phyloP scores from a whole-genome alignment of 2,888 invertebrate species.

The Phasia obesa region DNA sequence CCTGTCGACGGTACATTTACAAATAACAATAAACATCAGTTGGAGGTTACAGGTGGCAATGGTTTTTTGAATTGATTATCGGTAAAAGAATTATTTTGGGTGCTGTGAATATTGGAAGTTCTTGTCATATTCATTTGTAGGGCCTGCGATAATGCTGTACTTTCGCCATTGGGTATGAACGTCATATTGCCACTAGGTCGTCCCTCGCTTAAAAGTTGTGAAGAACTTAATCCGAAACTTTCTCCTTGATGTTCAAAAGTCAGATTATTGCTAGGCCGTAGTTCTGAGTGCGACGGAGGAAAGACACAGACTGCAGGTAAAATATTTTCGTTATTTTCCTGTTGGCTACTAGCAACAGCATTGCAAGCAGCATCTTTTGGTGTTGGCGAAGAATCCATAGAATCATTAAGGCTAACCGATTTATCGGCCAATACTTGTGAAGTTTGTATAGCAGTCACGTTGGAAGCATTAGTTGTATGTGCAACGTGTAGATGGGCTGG shows the following conservation, averaged over 20 bases:
- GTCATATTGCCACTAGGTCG: constrained; percentile 67
- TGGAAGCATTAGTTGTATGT: not conserved
- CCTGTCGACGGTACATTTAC: constrained; percentile 31
- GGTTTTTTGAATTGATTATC: constrained; percentile 72
- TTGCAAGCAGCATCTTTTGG: not conserved
- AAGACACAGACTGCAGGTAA: not conserved
- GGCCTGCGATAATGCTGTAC: constrained; percentile 69
- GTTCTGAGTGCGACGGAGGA: not conserved
- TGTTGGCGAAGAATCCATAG: constrained; percentile 5
- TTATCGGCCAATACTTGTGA: constrained; percentile 47
- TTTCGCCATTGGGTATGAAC: constrained; percentile 72
- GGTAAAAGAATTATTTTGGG: not conserved
- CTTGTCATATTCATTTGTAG: constrained; percentile 59
- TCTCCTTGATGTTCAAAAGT: constrained; percentile 29
- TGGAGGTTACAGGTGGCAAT: constrained; percentile 70
- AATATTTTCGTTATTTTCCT: constrained; percentile 40
- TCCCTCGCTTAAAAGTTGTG: constrained; percentile 23
- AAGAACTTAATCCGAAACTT: constrained; percentile 3
- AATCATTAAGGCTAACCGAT: constrained; percentile 59
- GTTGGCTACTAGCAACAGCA: not conserved
- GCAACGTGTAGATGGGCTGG: constrained; percentile 38
- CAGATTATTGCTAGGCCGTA: constrained; percentile 15
- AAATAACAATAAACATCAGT: constrained; percentile 54
- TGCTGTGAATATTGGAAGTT: constrained; percentile 2
- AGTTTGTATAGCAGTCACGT: not conserved